These are phyloP conservation scores for Scolopax mira DNA, from an alignment of 2,113 vertebrate genomes.

Conservation along the genomic window DNA sequence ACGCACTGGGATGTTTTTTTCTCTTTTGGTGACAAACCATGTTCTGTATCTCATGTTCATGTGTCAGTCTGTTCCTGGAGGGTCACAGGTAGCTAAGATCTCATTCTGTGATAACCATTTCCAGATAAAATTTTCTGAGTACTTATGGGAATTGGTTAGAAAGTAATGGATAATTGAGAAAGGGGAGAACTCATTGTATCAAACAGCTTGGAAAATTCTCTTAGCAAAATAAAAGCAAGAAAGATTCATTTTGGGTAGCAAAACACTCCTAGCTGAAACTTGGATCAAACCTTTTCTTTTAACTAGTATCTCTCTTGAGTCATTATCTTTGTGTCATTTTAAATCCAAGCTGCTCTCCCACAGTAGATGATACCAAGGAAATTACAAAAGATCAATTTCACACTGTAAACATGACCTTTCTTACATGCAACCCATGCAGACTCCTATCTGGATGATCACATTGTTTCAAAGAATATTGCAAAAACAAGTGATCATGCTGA, in stretches of 20 bases:
- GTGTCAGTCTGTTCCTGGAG: neutral
- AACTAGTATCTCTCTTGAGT: neutral
- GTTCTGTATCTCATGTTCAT: neutral
- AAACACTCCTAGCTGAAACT: neutral
- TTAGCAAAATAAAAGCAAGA: neutral
- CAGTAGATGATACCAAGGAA: neutral
- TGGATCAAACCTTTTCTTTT: neutral
- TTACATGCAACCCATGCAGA: neutral
- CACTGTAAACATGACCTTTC: neutral
- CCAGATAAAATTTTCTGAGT: neutral
- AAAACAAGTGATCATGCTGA: neutral
- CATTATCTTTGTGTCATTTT: neutral
- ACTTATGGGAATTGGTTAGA: neutral
- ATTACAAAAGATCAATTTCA: neutral
- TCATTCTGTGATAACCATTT: neutral
- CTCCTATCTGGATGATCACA: neutral
- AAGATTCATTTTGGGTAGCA: neutral
- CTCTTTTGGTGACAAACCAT: neutral
- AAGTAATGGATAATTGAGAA: neutral
- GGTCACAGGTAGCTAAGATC: neutral
- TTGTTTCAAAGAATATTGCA: neutral
- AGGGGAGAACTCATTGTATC: neutral
- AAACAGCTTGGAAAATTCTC: neutral
- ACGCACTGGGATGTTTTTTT: fast-evolving
- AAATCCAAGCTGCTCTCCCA: neutral